Evolutionary conservation across 2,888 invertebrate genomes (phyloP).

Genomic region (Eumerus sabulonum): DNA sequence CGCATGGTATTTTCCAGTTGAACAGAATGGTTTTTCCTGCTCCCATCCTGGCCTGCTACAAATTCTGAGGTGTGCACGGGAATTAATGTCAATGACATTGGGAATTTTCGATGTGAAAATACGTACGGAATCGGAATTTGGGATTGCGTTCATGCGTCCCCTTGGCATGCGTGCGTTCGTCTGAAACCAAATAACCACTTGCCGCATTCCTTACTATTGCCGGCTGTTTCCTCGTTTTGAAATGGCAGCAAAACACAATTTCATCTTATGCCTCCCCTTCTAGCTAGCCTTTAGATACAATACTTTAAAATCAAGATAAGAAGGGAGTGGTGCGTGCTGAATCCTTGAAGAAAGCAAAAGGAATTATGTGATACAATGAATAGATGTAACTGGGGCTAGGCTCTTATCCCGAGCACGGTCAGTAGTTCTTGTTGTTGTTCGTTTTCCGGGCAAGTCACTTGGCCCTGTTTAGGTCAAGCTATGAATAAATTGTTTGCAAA

Average conservation of each 20-base stretch:
- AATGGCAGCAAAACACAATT: conserved; percentile 2
- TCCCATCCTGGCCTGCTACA: conserved; percentile 21
- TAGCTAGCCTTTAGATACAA: too few species aligned
- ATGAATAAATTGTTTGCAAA: too few species aligned
- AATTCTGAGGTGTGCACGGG: conserved; percentile 62
- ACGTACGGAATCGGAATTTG: conserved; percentile 45
- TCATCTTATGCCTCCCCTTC: not conserved
- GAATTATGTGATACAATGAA: too few species aligned
- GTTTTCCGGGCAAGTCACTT: too few species aligned
- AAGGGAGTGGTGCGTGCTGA: too few species aligned
- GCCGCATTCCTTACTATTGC: not conserved
- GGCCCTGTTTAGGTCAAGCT: too few species aligned
- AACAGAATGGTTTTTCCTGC: conserved; percentile 57
- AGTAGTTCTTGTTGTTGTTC: too few species aligned
- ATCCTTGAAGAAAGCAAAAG: too few species aligned
- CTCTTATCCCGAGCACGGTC: too few species aligned
- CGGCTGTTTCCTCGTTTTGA: not conserved
- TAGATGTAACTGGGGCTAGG: too few species aligned
- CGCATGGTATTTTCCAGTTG: conserved; percentile 66
- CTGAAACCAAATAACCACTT: not conserved
- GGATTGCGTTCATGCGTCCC: conserved; percentile 47
- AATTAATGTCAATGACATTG: conserved; percentile 68
- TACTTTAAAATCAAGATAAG: too few species aligned
- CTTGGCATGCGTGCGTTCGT: not conserved
- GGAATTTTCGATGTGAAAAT: conserved; percentile 46